Conservation (phyloP, 1,140 invertebrate genomes). For the Bathynomus jamesi region DNA sequence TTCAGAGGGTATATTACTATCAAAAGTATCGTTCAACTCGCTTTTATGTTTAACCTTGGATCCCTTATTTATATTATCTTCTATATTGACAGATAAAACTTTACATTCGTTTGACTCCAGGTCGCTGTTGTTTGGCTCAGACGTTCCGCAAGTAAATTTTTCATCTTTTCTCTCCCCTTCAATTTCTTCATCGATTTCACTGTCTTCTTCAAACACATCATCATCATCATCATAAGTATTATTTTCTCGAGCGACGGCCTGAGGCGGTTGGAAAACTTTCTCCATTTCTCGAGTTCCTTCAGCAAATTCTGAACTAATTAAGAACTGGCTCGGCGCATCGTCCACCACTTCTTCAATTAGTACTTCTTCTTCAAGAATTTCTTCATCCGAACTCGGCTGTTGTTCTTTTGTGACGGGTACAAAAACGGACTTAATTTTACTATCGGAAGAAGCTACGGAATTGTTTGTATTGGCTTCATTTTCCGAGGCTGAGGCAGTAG, state of each 20-base stretch:
- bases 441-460: no score
- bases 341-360: background rate
- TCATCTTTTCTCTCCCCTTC: background rate
- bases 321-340: no score
- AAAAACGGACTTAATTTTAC: no score
- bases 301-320: no score
- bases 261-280: no score
- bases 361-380: background rate
- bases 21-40: no score
- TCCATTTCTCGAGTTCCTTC: no score
- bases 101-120: background rate
- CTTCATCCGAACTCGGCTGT: background rate
- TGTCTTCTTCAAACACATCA: background rate
- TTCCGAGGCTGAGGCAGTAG: no score
- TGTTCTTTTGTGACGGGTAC: background rate
- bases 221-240: background rate
- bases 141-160: background rate
- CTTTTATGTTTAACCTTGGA: background rate
- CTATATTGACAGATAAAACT: background rate
- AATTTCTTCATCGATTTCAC: background rate
- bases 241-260: no score
- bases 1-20: no score
- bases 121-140: no score
- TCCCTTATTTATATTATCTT: background rate
- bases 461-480: no score